Base-by-base conservation (phyloP, 1,140 invertebrate species). In the Calephelis nemesis region DNA sequence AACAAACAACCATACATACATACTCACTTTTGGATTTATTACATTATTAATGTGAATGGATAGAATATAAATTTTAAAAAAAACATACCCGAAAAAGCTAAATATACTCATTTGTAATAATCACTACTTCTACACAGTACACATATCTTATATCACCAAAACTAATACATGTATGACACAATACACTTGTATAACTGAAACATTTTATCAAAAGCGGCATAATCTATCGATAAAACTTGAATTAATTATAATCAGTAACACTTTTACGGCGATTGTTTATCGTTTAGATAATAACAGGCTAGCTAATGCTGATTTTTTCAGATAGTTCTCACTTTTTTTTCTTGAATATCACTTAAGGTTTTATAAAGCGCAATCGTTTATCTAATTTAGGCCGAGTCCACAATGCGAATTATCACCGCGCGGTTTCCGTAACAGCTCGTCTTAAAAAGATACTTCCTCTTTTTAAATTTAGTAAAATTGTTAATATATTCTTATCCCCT, bases 151-250 rank as follows among this genome's bases (percentile, higher is more conserved):
- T 30, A 60, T 12, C 30, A 40, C 39, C 30, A 60, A 60, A 60
- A 39, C 58, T 19, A 30, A 60, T 60, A 19, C 58, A 60, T 10
- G 58, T 60, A 60, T 40, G 39, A 40, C 12, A 60, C 54, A 60
- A 60, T 30, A 58, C 30, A 30, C 6, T 39, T 58, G 39, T 39
- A 30, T 58, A 39, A 58, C 52, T 12, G 9, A 58, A 60, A 40
- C 11, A n/a, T 12, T 7, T 60, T 60, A 60, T 60, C 58, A 42
- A 40, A 7, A 4, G 52, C 12, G 58, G 12, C 19, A 40, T 42
- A 60, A 60, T 60, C 58, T 60, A 12, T 60, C 58, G 58, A 60
- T 60, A 60, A 58, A 40, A 40, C 30, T 42, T 60, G n/a, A 60
- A 60, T 40, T 40, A 60, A 60, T 58, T 58, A 39, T 58, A 58